These are phyloP conservation scores for Cylloceria caligata DNA, from an alignment of 2,888 invertebrate genomes.

Conservation along the genomic window DNA sequence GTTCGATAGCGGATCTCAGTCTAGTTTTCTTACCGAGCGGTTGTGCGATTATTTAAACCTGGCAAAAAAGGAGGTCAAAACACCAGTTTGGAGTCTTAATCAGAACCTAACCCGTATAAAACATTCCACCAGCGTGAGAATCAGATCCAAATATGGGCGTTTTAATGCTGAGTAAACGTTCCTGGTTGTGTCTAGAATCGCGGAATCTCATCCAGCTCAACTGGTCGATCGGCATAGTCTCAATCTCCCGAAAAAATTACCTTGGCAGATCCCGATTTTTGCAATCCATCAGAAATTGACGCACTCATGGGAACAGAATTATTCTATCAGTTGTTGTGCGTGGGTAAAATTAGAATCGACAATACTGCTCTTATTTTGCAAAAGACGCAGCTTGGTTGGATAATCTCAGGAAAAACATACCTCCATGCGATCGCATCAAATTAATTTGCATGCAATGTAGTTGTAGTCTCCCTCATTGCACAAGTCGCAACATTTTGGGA, in stretches of 20 bases:
- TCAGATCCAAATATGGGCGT: constrained; percentile 45
- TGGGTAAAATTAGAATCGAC: constrained; percentile 53
- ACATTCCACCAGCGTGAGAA: constrained; percentile 22
- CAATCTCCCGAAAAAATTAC: constrained; percentile 51
- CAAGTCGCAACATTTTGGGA: constrained; percentile 53
- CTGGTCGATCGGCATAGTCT: constrained; percentile 33
- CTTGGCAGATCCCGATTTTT: constrained; percentile 59
- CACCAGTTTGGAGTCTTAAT: constrained; percentile 48
- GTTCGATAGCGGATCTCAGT: too few species aligned
- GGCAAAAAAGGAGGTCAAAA: constrained; percentile 25
- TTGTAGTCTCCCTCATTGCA: not conserved
- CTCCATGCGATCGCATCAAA: not conserved
- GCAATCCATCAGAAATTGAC: constrained; percentile 55
- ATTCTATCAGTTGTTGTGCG: constrained; percentile 54
- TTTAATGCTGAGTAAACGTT: constrained; percentile 38
- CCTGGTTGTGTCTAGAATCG: constrained; percentile 52
- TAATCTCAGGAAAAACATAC: constrained; percentile 37
- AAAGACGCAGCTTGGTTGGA: too few species aligned
- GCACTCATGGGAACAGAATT: constrained; percentile 55
- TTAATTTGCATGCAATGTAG: not conserved
- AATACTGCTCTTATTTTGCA: constrained; percentile 45
- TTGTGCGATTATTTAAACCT: constrained; percentile 43
- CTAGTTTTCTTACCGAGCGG: constrained; percentile 59
- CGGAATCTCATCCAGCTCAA: constrained; percentile 50
- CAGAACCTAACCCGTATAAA: constrained; percentile 43